Conservation (phyloP, 2,113 vertebrate species). For the Serilophus lunatus region DNA sequence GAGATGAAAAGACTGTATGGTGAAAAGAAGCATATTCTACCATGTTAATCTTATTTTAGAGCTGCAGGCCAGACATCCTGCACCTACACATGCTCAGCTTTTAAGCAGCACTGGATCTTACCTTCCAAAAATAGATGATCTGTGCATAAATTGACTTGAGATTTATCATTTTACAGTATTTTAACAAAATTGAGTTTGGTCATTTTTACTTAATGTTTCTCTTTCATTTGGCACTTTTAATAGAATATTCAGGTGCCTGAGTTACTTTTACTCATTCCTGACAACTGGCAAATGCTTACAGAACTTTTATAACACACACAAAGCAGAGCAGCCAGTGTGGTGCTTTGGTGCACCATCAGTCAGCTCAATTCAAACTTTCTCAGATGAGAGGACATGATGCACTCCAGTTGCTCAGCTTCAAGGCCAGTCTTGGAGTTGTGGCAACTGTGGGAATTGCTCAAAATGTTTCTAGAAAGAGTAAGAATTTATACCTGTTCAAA, state of each 20-base stretch:
- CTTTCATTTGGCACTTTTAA: not conserved
- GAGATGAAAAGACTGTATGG: conserved; percentile 31
- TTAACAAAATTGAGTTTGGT: not conserved
- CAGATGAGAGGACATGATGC: not conserved
- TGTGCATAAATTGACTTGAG: not conserved
- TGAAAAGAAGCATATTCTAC: not conserved
- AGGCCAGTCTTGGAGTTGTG: not conserved
- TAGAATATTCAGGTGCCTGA: not conserved
- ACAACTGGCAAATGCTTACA: not conserved
- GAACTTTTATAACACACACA: not conserved
- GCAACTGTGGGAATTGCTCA: not conserved
- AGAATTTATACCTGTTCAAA: not conserved
- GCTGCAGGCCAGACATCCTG: not conserved
- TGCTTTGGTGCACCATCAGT: not conserved
- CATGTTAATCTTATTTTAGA: not conserved
- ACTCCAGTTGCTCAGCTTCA: not conserved
- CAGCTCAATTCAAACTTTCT: not conserved
- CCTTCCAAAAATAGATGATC: not conserved
- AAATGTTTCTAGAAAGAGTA: not conserved
- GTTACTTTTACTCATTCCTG: not conserved
- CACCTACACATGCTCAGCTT: not conserved
- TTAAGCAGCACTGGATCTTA: not conserved
- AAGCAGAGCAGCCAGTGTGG: not conserved
- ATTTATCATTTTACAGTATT: not conserved
- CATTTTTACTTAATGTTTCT: not conserved